Conservation (phyloP, 2,113 vertebrate species). For the Rhinoptilus africanus region DNA sequence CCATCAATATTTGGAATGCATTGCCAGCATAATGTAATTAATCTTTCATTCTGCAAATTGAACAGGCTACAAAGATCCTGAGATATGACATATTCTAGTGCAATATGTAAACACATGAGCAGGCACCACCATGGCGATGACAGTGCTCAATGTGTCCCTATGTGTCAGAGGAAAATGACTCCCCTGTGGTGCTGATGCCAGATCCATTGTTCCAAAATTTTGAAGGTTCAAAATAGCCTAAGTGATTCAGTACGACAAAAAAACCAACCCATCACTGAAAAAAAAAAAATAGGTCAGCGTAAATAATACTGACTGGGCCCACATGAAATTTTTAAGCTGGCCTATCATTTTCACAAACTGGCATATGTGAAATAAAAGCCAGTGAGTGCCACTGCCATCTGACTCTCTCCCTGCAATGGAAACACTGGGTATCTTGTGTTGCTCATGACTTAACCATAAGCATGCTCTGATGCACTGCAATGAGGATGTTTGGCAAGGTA, state of each 20-base stretch:
- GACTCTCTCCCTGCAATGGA: conserved; percentile 69
- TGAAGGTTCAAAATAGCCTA: not conserved
- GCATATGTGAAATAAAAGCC: conserved; percentile 55
- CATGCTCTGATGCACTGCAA: conserved; percentile 69
- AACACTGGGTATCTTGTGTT: conserved; percentile 68
- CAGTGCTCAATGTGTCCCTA: not conserved
- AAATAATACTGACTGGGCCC: conserved; percentile 52
- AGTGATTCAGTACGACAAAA: not conserved
- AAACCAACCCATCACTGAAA: not conserved
- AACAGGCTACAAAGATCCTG: conserved; percentile 61
- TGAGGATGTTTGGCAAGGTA: conserved; percentile 40
- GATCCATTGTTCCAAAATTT: conserved; percentile 11
- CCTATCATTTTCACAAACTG: conserved; percentile 67
- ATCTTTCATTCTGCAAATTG: conserved; percentile 74
- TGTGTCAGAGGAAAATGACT: conserved; percentile 20
- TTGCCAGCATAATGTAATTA: conserved; percentile 71
- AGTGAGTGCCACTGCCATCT: conserved; percentile 32
- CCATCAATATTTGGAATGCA: conserved; percentile 57
- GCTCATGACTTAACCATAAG: conserved; percentile 85
- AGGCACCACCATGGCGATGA: conserved; percentile 28
- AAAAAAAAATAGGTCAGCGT: conserved; percentile 47
- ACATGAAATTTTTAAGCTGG: conserved; percentile 71
- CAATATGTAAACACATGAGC: conserved; percentile 50
- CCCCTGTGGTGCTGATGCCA: not conserved
- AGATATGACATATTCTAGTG: conserved; percentile 55